Conservation (phyloP, 2,113 vertebrate genomes). For the Polypterus bichir region DNA sequence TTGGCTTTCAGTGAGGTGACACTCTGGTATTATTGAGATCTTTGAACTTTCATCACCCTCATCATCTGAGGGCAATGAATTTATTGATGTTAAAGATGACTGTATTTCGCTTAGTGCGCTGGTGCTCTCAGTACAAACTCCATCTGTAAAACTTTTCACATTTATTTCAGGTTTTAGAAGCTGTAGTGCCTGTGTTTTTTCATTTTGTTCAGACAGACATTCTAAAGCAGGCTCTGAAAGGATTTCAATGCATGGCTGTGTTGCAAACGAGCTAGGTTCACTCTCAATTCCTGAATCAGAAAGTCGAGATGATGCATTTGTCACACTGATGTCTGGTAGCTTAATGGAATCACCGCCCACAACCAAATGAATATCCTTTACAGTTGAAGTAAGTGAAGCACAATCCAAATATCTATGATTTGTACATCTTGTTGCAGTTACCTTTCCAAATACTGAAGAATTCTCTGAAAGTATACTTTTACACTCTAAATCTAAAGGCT, state of each 20-base stretch:
- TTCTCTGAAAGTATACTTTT: neutral
- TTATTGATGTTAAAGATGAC: slow-evolving; percentile 94
- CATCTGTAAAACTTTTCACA: slow-evolving; percentile 46
- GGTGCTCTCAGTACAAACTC: slow-evolving; percentile 69
- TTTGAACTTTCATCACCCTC: slow-evolving; percentile 72
- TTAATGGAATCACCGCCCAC: slow-evolving; percentile 58
- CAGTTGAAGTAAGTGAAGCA: slow-evolving; percentile 16
- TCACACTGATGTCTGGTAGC: slow-evolving; percentile 51
- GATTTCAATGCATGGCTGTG: slow-evolving; percentile 54
- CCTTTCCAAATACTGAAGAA: slow-evolving; percentile 2
- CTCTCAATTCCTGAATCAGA: slow-evolving; percentile 94
- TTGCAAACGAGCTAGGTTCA: slow-evolving; percentile 83
- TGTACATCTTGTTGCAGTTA: neutral
- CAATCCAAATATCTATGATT: neutral
- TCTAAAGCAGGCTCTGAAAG: slow-evolving; percentile 37
- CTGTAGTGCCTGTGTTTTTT: slow-evolving; percentile 49
- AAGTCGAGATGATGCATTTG: slow-evolving; percentile 72
- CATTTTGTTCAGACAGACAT: slow-evolving; percentile 39
- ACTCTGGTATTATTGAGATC: slow-evolving; percentile 42
- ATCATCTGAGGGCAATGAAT: slow-evolving; percentile 87
- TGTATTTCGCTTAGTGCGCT: slow-evolving; percentile 84
- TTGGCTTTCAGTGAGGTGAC: slow-evolving; percentile 49
- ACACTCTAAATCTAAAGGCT: neutral
- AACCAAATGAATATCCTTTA: slow-evolving; percentile 45
- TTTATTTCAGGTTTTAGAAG: slow-evolving; percentile 57